Percentiles rank a stretch among this genome's conserved stretches.
Evolutionary conservation across 2,888 invertebrate species (phyloP).

Genomic region (Ametastegia equiseti): DNA sequence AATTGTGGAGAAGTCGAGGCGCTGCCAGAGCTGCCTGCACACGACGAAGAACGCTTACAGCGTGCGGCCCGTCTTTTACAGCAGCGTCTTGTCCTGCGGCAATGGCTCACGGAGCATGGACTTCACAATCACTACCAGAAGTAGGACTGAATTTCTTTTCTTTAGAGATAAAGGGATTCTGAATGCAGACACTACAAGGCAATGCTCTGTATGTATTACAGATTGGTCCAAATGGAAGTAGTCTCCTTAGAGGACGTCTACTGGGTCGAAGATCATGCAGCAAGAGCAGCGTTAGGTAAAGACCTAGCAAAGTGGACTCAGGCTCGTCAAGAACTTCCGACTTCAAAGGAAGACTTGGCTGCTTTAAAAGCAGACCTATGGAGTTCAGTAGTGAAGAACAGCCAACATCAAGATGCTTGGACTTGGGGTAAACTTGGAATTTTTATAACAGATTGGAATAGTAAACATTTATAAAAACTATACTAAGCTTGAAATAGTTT

Average conservation of each 20-base stretch:
- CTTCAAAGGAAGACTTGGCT: conserved; percentile 88
- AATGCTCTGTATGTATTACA: conserved; percentile 65
- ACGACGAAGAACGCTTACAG: conserved; percentile 90
- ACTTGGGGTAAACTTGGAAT: conserved; percentile 83
- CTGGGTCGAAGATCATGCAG: conserved; percentile 91
- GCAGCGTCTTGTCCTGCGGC: conserved; percentile 89
- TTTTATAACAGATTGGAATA: too few species aligned
- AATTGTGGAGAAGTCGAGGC: conserved; percentile 89
- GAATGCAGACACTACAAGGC: too few species aligned
- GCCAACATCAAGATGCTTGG: conserved; percentile 93
- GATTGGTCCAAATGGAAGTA: conserved; percentile 88
- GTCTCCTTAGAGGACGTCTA: conserved; percentile 93
- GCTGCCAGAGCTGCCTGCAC: conserved; percentile 88
- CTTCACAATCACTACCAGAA: conserved; percentile 86
- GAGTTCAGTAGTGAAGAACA: conserved; percentile 91
- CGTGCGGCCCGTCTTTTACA: conserved; percentile 89
- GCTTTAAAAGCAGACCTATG: conserved; percentile 89
- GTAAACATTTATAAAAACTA: too few species aligned
- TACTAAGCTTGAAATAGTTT: neutral
- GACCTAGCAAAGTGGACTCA: conserved; percentile 89
- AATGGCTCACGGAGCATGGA: conserved; percentile 88
- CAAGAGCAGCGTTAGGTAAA: conserved; percentile 86
- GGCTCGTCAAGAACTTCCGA: conserved; percentile 89
- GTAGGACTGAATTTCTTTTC: conserved; percentile 71
- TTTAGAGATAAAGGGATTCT: neutral